These are phyloP conservation scores for Xiphophorus birchmanni DNA, from an alignment of 2,797 vertebrate species.

Conservation along the genomic window DNA sequence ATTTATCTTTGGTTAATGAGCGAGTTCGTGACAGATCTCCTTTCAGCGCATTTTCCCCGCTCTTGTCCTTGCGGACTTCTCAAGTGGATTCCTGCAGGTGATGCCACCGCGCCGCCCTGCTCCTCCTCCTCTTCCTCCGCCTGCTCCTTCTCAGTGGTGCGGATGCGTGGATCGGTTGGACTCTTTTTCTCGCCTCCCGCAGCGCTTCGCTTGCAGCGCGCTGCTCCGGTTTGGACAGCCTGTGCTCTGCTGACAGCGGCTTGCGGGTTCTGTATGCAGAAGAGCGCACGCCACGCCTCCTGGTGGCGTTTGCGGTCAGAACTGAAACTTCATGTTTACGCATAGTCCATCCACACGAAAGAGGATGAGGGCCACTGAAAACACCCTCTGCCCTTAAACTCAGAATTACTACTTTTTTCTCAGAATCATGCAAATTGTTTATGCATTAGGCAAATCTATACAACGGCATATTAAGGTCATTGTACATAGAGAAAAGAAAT, in stretches of 20 bases:
- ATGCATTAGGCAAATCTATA: too few relatives aligned
- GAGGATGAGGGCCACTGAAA: not conserved
- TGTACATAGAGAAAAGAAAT: too few relatives aligned
- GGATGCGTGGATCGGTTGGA: conserved; percentile 40
- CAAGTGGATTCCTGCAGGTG: conserved; percentile 68
- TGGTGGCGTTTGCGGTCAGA: conserved; percentile 8
- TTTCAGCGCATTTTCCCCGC: conserved; percentile 68
- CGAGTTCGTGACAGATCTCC: conserved; percentile 22
- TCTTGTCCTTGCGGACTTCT: conserved; percentile 52
- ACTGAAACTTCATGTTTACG: conserved; percentile 8
- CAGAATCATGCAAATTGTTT: too few relatives aligned
- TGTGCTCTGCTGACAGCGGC: conserved; percentile 38
- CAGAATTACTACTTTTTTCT: too few relatives aligned
- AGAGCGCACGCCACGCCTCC: conserved; percentile 41
- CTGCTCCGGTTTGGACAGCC: conserved; percentile 14
- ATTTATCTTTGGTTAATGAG: conserved; percentile 32
- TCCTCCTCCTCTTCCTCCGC: conserved; percentile 27
- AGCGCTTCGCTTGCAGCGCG: conserved; percentile 31
- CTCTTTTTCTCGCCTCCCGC: conserved; percentile 41
- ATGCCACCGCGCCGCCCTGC: conserved; percentile 34
- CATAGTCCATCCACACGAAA: not conserved
- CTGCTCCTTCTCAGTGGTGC: conserved; percentile 43
- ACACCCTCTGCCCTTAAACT: too few relatives aligned
- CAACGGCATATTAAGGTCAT: too few relatives aligned
- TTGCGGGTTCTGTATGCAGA: conserved; percentile 50